Evolutionary conservation across 2,888 invertebrate genomes (phyloP), one percentile per base, ranked within the genome.

Genomic region (Pachycephus smyrnensis): DNA sequence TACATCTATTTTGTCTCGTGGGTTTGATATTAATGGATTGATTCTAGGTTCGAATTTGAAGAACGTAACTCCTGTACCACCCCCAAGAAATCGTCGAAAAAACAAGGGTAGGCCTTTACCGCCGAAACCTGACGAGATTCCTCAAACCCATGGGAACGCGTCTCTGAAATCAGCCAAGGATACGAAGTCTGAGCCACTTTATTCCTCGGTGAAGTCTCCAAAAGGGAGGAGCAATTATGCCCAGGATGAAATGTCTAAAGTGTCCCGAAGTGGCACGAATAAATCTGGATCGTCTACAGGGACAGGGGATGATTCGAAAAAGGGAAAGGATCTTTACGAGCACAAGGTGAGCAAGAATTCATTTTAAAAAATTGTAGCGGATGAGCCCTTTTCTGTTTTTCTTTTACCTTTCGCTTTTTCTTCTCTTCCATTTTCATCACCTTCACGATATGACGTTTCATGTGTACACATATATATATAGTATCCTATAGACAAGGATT

Each of bases 51-150:
- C 87, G 74, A 88, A 88, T 80, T 77, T 82, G 80, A 88, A 89
- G 80, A 84, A 87, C 31, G 78, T 80, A n/a, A 85, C 87, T 2
- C 91, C 91, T 30, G 84, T 91, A n/a, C 91, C 91, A 40, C 91
- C 91, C 4, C 91, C 91, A 12, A 84, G 89, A 74, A 68, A 40
- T 35, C 82, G 89, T 3, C 87, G 88, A 68, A 86, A 84, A 80
- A 90, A 88, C 83, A 82, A 85, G 35, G 86, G 88, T 68, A 85
- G 90, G 75, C 89, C 90, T 23, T 79, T 90, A 81, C 90, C 91
- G 0, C 89, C 89, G 68, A 90, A 90, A 80, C 90, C 90, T 69
- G 88, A 88, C 78, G 88, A 88, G 79, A 74, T 83, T 73, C 80
- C 83, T 36, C 82, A 79, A 74, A 85, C 76, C 80, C 85, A 85